Base-by-base conservation (phyloP, 2,113 vertebrate genomes). In the Panthera leo region DNA sequence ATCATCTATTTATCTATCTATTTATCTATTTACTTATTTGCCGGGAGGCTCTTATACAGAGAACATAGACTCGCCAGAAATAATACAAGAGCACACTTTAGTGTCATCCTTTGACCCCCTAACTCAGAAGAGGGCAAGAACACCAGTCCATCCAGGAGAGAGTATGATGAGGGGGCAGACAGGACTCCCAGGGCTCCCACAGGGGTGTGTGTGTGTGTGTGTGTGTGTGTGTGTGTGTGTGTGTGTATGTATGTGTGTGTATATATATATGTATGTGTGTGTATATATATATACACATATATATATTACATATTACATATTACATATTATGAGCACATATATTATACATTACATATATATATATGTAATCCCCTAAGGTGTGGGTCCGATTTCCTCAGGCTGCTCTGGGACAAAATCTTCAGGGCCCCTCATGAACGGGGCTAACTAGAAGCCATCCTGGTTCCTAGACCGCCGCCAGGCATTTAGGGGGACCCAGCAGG, bases 221-320 rank as follows among this genome's bases (percentile, higher is more conserved):
- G 42, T 42, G 6, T 42, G 42, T 9, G 45, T 45, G 1, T 45
- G 45, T 45, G 0, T 45, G 45, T 45, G 1, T 45, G 7, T 45
- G 0, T 45, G 7, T 45, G 7, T 45, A 6, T 45, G 42, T 45
- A 1, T 45, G 6, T 45, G 42, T 7, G 42, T 42, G 19, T 58
- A 1, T 45, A 14, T 16, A 21, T 21, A 21, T 14, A 55, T 0
- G 42, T 45, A 1, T 45, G 6, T 45, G 42, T 7, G 42, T 42
- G 19, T 58, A 1, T 45, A 14, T 16, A 21, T 21, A 21, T 14
- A 55, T 0, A 55, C 13, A 55, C 1, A 55, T 4, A 55, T 1
- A 55, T 4, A 55, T 16, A 53, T 39, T 39, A 39, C 39, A 39
- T 39, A 39, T 39, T 39, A 39, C 39, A 39, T 39, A 39, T 39